Conservation (phyloP, 2,888 invertebrate species). For the Plebejus argus region DNA sequence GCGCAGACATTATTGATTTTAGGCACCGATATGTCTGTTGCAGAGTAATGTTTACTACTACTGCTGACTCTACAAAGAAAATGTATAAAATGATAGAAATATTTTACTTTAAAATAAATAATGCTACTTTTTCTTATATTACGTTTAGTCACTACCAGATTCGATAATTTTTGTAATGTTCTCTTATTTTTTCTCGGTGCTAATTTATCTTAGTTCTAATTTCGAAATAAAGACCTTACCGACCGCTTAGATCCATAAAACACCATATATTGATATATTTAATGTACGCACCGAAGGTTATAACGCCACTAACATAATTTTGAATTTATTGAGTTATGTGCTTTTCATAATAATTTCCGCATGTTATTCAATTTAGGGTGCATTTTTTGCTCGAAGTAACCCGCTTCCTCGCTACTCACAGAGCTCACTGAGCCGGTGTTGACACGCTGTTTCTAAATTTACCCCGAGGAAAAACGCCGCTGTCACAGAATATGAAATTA, state of each 20-base stretch:
- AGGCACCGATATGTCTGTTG: slow-evolving; percentile 49
- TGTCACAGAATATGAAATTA: slow-evolving; percentile 17
- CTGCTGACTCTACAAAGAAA: slow-evolving; percentile 39
- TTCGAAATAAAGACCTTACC: slow-evolving; percentile 39
- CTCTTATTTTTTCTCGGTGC: background rate
- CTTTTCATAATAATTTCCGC: slow-evolving; percentile 58
- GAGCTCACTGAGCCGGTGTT: slow-evolving; percentile 44
- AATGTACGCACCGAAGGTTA: slow-evolving; percentile 62
- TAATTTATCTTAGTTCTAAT: slow-evolving; percentile 19
- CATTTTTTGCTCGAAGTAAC: slow-evolving; percentile 43
- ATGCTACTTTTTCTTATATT: background rate
- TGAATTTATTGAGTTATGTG: slow-evolving; percentile 48
- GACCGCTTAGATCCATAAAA: slow-evolving; percentile 42
- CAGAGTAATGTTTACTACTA: slow-evolving; percentile 57
- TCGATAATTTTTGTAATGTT: slow-evolving; percentile 2
- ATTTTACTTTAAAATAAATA: slow-evolving; percentile 1
- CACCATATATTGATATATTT: slow-evolving; percentile 43
- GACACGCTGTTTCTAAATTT: slow-evolving; percentile 34
- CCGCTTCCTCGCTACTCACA: slow-evolving; percentile 54
- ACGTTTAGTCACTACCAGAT: background rate
- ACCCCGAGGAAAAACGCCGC: slow-evolving; percentile 33
- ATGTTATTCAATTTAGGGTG: slow-evolving; percentile 43
- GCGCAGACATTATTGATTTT: slow-evolving; percentile 76
- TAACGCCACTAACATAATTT: slow-evolving; percentile 64
- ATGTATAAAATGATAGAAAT: slow-evolving; percentile 20